phyloP scores from a whole-genome alignment of 2,888 invertebrate genomes.

The Spilarctia lutea region DNA sequence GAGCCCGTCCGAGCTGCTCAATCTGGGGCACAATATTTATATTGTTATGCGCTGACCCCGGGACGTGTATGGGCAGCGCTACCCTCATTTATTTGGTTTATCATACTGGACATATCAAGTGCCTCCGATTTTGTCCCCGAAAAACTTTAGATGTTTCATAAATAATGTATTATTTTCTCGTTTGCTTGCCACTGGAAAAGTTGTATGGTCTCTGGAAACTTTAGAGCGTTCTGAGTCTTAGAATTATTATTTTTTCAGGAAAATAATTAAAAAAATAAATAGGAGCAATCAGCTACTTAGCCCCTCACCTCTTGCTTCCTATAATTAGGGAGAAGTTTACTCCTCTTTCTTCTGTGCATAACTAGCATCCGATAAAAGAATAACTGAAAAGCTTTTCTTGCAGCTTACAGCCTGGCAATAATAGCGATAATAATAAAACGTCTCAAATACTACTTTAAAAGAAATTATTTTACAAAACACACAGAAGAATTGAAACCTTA shows the following conservation, averaged over 20 bases:
- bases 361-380: too few relatives aligned
- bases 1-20: conserved; percentile 35
- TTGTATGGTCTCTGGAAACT: neutral
- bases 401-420: too few relatives aligned
- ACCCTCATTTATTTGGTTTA: conserved; percentile 21
- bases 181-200: neutral
- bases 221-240: neutral
- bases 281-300: too few relatives aligned
- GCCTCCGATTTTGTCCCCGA: neutral
- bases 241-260: neutral
- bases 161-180: neutral
- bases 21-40: conserved; percentile 45
- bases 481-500: neutral
- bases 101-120: conserved; percentile 17
- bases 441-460: neutral
- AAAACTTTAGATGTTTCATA: neutral
- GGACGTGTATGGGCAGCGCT: conserved; percentile 20
- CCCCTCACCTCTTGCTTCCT: too few relatives aligned
- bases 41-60: conserved; percentile 42
- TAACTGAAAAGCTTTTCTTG: too few relatives aligned
- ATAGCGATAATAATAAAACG: too few relatives aligned
- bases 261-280: too few relatives aligned
- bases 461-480: neutral
- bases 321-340: too few relatives aligned
- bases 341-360: too few relatives aligned